Evolutionary conservation across 2,888 invertebrate genomes (phyloP).

Genomic region (Thalpophila matura): DNA sequence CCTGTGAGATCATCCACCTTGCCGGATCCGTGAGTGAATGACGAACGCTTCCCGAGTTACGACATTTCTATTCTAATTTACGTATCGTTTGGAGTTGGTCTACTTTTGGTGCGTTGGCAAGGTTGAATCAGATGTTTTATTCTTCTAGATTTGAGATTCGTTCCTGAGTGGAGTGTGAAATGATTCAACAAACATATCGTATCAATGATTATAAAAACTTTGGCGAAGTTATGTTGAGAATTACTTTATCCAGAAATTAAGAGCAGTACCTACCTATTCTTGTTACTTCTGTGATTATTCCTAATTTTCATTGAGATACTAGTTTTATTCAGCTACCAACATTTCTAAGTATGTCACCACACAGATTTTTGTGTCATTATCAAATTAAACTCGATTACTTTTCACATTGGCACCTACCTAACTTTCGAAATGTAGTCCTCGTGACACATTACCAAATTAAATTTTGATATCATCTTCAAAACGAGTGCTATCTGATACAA

Average conservation of each 20-base stretch:
- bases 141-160: constrained; percentile 16
- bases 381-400: background rate
- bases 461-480: constrained; percentile 41
- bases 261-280: background rate
- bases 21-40: constrained; percentile 68
- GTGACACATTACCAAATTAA: constrained; percentile 7
- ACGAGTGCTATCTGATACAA: constrained; percentile 42
- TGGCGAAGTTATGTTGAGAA: no score
- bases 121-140: constrained; percentile 55
- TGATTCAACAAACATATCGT: no score
- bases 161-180: constrained; percentile 17
- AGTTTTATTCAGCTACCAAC: constrained; percentile 20
- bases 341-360: constrained; percentile 10
- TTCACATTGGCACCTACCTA: constrained; percentile 26
- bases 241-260: background rate
- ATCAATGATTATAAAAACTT: no score
- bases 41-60: constrained; percentile 71
- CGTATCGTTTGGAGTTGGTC: constrained; percentile 49
- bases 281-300: constrained; percentile 3
- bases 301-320: constrained; percentile 9
- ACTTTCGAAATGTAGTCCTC: background rate
- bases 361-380: constrained; percentile 17
- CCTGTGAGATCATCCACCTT: constrained; percentile 83
- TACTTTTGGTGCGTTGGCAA: constrained; percentile 57
- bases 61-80: constrained; percentile 64